These are phyloP conservation scores for Semicossyphus pulcher DNA, from an alignment of 2,113 vertebrate genomes.

Conservation along the genomic window DNA sequence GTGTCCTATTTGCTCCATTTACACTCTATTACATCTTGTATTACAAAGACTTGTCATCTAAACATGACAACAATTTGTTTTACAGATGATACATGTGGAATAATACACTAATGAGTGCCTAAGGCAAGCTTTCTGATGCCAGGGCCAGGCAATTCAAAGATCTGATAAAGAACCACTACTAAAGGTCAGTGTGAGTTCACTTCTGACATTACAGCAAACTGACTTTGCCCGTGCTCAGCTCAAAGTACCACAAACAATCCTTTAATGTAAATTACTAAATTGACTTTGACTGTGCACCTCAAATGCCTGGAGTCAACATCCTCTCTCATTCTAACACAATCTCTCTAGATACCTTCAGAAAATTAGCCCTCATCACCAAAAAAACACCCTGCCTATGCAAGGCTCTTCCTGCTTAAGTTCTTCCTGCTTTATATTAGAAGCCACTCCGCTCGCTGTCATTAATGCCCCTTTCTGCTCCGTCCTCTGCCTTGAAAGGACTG, in stretches of 20 bases:
- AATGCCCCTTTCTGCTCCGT: conserved; percentile 17
- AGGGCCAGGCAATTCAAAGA: conserved; percentile 11
- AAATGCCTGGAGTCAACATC: background rate
- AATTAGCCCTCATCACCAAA: conserved; percentile 9
- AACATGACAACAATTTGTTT: conserved; percentile 40
- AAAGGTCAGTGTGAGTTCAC: conserved; percentile 8
- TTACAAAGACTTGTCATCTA: conserved; percentile 35
- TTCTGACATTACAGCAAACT: background rate
- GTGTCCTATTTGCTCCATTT: conserved; percentile 58
- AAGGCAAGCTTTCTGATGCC: conserved; percentile 10
- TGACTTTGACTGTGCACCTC: conserved; percentile 3
- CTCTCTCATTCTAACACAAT: background rate
- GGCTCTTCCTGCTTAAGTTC: background rate
- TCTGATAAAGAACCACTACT: conserved; percentile 5
- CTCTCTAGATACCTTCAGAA: background rate
- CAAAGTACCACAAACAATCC: conserved; percentile 7
- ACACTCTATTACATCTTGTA: conserved; percentile 56
- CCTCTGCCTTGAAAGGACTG: conserved; percentile 33
- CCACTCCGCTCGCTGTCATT: conserved; percentile 20
- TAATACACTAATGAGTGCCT: conserved; percentile 28
- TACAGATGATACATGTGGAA: conserved; percentile 11
- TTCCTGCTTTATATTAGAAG: conserved; percentile 19
- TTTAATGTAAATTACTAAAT: conserved; percentile 26
- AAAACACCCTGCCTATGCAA: background rate
- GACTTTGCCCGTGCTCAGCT: background rate